These are phyloP conservation scores for Torymus tubicola DNA, from an alignment of 2,888 invertebrate species.

Conservation along the genomic window DNA sequence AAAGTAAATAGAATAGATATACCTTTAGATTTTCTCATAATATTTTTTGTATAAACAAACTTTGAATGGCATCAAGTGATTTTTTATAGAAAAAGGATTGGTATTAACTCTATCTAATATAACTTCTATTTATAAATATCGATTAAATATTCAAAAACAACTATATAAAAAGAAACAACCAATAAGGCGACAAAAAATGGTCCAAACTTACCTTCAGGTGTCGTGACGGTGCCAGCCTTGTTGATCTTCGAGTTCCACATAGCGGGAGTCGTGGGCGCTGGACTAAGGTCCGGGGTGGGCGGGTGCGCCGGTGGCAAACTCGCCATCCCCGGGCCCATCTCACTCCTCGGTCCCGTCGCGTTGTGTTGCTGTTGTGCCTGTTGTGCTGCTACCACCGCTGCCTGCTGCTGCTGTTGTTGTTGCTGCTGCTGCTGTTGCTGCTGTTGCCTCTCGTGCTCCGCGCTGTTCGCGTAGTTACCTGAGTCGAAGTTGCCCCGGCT, in stretches of 20 bases:
- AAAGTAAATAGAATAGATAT: no score
- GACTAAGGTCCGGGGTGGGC: constrained; percentile 77
- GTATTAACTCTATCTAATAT: no score
- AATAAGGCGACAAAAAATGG: no score
- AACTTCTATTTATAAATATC: no score
- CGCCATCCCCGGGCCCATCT: constrained; percentile 73
- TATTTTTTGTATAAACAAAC: no score
- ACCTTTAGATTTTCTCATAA: no score
- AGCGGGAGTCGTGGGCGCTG: constrained; percentile 74
- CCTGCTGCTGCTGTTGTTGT: constrained; percentile 49
- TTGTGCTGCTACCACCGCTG: constrained; percentile 40
- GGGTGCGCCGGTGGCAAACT: constrained; percentile 77
- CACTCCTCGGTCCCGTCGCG: constrained; percentile 59
- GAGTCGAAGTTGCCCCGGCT: constrained; percentile 70
- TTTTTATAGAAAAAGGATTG: no score
- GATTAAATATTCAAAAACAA: no score
- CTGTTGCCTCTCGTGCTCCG: constrained; percentile 62
- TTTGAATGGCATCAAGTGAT: no score
- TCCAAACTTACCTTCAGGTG: constrained; percentile 87
- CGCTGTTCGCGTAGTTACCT: constrained; percentile 71
- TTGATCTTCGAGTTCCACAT: constrained; percentile 80
- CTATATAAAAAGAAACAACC: no score
- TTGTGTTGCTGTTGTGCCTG: constrained; percentile 66
- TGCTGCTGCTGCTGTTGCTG: constrained; percentile 65
- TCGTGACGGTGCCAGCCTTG: constrained; percentile 88